A percentile compares a stretch with the other conserved stretches of the same genome.
These are phyloP conservation scores for Beroe ovata DNA, from an alignment of 37 sponge, comb jelly and placozoan species.

Conservation along the genomic window DNA sequence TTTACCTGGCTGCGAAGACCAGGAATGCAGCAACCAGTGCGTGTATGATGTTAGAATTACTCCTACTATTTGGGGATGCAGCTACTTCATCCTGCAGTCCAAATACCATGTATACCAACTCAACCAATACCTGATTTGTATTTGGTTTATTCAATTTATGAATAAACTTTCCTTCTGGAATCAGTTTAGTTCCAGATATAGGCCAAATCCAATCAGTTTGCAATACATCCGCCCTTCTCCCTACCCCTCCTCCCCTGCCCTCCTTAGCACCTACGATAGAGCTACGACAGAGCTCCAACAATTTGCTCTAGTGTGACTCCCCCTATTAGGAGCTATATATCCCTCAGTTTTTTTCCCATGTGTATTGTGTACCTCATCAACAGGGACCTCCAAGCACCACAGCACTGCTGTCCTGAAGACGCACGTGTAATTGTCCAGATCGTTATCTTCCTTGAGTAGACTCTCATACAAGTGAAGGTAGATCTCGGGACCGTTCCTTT, in stretches of 20 bases:
- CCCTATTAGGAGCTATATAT: too few species aligned
- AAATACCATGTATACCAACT: constrained; percentile 56
- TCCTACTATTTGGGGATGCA: neutral
- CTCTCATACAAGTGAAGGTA: constrained; percentile 55
- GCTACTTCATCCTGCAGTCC: constrained; percentile 54
- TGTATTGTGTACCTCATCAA: constrained; percentile 65
- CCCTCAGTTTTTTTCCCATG: too few species aligned
- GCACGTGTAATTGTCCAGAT: constrained; percentile 50
- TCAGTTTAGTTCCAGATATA: too few species aligned
- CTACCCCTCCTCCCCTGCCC: too few species aligned
- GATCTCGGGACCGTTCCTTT: constrained; percentile 31
- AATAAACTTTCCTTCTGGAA: too few species aligned
- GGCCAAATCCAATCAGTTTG: too few species aligned
- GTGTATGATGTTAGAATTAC: constrained; percentile 36
- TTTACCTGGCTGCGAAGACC: constrained; percentile 43
- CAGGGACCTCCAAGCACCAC: constrained; percentile 48
- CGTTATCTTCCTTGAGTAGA: constrained; percentile 42
- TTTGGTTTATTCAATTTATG: too few species aligned
- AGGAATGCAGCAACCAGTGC: constrained; percentile 60
- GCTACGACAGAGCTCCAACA: too few species aligned
- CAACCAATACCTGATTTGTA: constrained; percentile 55
- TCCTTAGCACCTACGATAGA: too few species aligned
- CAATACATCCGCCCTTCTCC: too few species aligned
- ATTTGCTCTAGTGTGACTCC: too few species aligned
- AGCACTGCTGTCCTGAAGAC: constrained; percentile 39